phyloP scores from a whole-genome alignment of 2,113 vertebrate genomes.

The Redunca redunca region DNA sequence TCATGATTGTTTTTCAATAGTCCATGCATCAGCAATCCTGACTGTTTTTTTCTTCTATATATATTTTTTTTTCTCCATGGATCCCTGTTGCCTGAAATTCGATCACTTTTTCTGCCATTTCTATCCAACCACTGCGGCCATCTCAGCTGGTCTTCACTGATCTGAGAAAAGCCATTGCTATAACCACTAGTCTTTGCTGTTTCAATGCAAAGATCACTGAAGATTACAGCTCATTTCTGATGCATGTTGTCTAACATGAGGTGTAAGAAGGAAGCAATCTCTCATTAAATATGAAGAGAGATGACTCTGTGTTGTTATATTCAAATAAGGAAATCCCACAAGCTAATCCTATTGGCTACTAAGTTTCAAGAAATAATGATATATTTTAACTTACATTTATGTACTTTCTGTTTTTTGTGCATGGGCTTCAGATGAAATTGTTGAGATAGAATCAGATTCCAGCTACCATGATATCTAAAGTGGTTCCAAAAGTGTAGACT shows the following conservation, averaged over 20 bases:
- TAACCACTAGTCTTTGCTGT: background rate
- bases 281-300: background rate
- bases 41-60: background rate
- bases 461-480: background rate
- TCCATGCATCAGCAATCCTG: background rate
- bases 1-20: background rate
- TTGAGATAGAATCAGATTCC: background rate
- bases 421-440: background rate
- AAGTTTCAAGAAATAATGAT: background rate
- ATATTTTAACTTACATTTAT: background rate
- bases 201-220: background rate
- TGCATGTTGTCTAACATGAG: background rate
- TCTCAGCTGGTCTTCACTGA: background rate
- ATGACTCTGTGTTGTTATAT: background rate
- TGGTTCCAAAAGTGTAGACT: background rate
- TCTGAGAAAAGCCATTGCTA: background rate
- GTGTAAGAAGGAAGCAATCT: background rate
- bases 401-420: background rate
- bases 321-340: background rate
- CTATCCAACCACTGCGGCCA: background rate
- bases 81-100: background rate
- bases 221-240: background rate
- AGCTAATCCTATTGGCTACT: background rate
- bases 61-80: background rate
- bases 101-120: background rate